Evolutionary conservation across 2,113 vertebrate species (phyloP).

Genomic region (Pomatostomus ruficeps): DNA sequence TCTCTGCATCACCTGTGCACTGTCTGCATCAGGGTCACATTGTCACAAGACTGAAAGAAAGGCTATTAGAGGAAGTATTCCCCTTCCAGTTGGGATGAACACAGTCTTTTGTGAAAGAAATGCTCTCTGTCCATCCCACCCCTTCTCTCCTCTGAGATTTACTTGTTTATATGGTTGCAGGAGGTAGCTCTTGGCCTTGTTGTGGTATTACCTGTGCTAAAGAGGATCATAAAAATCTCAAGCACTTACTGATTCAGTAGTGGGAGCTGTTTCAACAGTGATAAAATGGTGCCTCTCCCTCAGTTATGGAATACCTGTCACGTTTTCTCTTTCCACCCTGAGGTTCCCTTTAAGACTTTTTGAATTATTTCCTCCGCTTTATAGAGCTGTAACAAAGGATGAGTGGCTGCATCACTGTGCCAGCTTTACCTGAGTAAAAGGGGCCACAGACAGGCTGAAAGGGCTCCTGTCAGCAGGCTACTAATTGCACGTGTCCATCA

Average conservation of each 20-base stretch:
- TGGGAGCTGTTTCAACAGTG: not conserved
- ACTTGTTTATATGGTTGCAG: not conserved
- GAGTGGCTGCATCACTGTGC: slow-evolving; percentile 1
- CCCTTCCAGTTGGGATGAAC: not conserved
- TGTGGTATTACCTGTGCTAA: not conserved
- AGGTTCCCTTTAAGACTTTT: slow-evolving; percentile 1
- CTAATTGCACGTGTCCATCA: slow-evolving; percentile 57
- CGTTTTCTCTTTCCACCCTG: not conserved
- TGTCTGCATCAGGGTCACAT: not conserved
- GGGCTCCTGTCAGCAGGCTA: slow-evolving; percentile 22
- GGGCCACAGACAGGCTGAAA: slow-evolving; percentile 2
- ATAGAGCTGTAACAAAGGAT: slow-evolving; percentile 12
- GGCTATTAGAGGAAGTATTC: not conserved
- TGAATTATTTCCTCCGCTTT: slow-evolving; percentile 2
- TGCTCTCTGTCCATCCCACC: not conserved
- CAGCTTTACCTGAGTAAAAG: slow-evolving; percentile 25
- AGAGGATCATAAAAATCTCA: not conserved
- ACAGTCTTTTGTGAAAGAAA: not conserved
- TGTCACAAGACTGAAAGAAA: not conserved
- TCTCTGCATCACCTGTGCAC: not conserved
- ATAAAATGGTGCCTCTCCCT: not conserved
- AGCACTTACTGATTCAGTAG: not conserved
- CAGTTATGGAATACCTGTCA: not conserved
- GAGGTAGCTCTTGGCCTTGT: not conserved
- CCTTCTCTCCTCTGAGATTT: not conserved